Percentiles rank a stretch among this genome's conserved stretches.
phyloP scores from a whole-genome alignment of 2,888 invertebrate genomes.

The Chironomus riparius region DNA sequence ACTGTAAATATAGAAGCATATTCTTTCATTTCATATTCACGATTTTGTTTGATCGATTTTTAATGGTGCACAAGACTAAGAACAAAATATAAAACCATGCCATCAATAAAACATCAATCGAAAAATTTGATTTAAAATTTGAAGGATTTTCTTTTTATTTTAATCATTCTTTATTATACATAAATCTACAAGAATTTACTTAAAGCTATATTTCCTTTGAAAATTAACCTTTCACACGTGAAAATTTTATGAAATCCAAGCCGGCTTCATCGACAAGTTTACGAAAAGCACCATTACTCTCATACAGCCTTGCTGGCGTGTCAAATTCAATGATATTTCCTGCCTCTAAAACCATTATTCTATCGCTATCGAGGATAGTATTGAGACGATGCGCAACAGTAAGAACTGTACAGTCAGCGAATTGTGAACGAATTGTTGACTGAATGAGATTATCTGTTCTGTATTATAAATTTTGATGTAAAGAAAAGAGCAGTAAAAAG shows the following conservation, averaged over 20 bases:
- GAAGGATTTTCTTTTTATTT: background rate
- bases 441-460: conserved; percentile 49
- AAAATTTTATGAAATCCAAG: background rate
- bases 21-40: background rate
- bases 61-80: background rate
- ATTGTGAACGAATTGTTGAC: conserved; percentile 47
- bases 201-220: background rate
- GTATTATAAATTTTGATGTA: background rate
- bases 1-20: background rate
- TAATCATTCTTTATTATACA: background rate
- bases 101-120: background rate
- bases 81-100: background rate
- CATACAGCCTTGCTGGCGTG: conserved; percentile 54
- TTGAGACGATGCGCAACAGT: conserved; percentile 60
- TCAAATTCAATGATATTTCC: conserved; percentile 67
- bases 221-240: background rate
- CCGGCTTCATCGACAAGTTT: conserved; percentile 51
- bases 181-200: background rate
- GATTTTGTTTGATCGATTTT: conserved; percentile 12
- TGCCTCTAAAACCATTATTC: conserved; percentile 71
- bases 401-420: conserved; percentile 48
- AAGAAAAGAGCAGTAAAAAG: background rate
- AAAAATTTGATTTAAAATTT: background rate
- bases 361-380: conserved; percentile 54
- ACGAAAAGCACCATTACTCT: conserved; percentile 48